Conservation (phyloP, 92 coral and sea anemone genomes). For the Heteractis magnifica region DNA sequence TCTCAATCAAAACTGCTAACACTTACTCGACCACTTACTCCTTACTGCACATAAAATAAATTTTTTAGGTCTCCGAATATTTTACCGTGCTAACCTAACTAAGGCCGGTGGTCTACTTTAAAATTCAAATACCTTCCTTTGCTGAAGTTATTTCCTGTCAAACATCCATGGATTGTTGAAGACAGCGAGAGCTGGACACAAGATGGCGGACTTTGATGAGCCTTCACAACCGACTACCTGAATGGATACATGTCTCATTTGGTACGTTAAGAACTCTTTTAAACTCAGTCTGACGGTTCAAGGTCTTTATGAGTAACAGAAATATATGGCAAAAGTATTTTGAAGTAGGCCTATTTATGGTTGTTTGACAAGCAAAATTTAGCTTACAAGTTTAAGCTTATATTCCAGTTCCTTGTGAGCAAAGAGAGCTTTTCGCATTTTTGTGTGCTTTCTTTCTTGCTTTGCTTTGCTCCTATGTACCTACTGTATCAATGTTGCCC, state of each 20-base stretch:
- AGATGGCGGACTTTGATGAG: neutral
- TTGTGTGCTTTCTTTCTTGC: too few species aligned
- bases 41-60: neutral
- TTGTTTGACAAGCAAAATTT: neutral
- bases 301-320: neutral
- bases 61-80: neutral
- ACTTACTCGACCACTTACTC: too few species aligned
- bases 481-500: too few species aligned
- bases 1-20: neutral
- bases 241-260: slow-evolving; percentile 76
- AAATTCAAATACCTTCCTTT: neutral
- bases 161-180: neutral
- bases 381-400: neutral
- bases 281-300: neutral
- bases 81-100: neutral
- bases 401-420: neutral
- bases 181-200: neutral
- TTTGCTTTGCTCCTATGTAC: too few species aligned
- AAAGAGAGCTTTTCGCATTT: too few species aligned
- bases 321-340: neutral
- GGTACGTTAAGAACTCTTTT: slow-evolving; percentile 29
- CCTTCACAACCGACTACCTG: neutral
- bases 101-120: neutral
- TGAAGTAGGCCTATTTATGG: neutral
- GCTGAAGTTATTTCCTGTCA: neutral